phyloP scores from a whole-genome alignment of 2,113 vertebrate species.

The Pollimyrus isidori region DNA sequence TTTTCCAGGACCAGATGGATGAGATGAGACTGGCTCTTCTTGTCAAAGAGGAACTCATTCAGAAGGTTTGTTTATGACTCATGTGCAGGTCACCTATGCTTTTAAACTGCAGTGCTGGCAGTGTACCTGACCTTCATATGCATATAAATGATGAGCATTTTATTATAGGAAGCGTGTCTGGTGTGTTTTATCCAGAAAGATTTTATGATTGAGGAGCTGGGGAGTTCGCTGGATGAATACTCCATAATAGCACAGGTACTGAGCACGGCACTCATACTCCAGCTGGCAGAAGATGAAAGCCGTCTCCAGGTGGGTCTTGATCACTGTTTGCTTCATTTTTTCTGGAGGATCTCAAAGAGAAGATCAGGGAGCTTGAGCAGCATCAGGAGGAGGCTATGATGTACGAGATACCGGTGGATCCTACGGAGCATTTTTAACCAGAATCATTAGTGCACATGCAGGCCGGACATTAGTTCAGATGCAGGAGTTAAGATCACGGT shows the following conservation, averaged over 20 bases:
- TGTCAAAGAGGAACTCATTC: conserved; percentile 10
- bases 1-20: conserved; percentile 24
- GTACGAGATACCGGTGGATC: conserved; percentile 13
- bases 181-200: conserved; percentile 21
- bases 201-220: conserved; percentile 18
- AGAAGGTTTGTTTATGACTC: conserved; percentile 12
- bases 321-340: neutral
- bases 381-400: conserved; percentile 27
- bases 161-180: neutral
- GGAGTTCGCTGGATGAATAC: conserved; percentile 26
- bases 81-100: neutral
- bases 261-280: neutral
- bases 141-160: neutral
- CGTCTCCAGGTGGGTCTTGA: neutral
- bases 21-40: conserved; percentile 15
- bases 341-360: conserved; percentile 26
- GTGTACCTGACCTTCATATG: neutral
- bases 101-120: neutral
- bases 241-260: conserved; percentile 20
- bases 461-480: neutral
- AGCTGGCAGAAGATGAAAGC: neutral
- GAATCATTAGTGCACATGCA: neutral
- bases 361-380: conserved; percentile 24
- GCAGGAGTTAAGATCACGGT: neutral
- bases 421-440: neutral